Conservation (phyloP, 1,140 invertebrate species). For the Diorhabda elongata region DNA sequence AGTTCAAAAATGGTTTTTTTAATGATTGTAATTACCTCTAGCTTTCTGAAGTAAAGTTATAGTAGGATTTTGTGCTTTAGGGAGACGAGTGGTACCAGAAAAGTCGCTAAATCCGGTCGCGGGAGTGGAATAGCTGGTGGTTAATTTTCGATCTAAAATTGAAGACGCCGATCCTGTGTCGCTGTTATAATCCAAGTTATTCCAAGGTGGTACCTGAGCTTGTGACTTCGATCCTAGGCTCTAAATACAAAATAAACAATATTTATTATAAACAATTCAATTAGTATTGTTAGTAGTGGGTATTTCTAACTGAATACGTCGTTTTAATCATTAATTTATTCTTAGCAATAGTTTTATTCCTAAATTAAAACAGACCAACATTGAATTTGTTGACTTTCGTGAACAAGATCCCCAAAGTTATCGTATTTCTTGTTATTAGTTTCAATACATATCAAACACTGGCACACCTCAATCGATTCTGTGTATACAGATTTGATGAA, state of each 20-base stretch:
- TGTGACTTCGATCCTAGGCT: slow-evolving; percentile 22
- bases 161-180: slow-evolving; percentile 38
- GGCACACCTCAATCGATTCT: too few relatives aligned
- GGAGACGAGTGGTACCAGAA: slow-evolving; percentile 53
- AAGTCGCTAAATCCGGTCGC: slow-evolving; percentile 57
- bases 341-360: too few relatives aligned
- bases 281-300: neutral
- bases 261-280: neutral
- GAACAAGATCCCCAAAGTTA: too few relatives aligned
- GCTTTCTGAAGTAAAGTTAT: slow-evolving; percentile 85
- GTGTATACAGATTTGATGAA: neutral
- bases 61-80: slow-evolving; percentile 80
- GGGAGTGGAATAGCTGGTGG: slow-evolving; percentile 63
- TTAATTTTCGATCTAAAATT: slow-evolving; percentile 53
- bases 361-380: too few relatives aligned
- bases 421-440: too few relatives aligned
- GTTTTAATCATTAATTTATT: too few relatives aligned
- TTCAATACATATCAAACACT: too few relatives aligned
- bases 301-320: too few relatives aligned
- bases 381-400: too few relatives aligned
- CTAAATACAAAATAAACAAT: neutral
- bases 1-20: too few relatives aligned
- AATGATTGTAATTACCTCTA: slow-evolving; percentile 59
- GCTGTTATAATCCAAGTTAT: slow-evolving; percentile 33
- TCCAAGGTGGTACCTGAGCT: slow-evolving; percentile 46